Percentiles rank a stretch among this genome's conserved stretches.
These are phyloP conservation scores for Crematogaster levior DNA, from an alignment of 2,888 invertebrate species.

Conservation along the genomic window DNA sequence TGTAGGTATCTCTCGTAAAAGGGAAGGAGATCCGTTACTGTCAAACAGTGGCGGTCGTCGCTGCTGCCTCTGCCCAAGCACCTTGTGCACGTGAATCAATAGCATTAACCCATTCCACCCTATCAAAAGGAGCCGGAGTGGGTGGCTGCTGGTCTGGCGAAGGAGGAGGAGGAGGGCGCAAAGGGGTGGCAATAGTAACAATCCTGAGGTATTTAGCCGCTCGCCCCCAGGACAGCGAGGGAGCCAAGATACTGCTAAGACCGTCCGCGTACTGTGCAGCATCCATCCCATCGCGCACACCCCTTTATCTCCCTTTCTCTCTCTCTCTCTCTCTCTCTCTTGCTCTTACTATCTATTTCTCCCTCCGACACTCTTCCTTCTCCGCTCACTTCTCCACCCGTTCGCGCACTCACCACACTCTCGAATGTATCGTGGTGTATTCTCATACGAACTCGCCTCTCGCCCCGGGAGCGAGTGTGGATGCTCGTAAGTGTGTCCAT, in stretches of 20 bases:
- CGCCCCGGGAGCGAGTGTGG: constrained; percentile 63
- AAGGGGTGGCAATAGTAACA: constrained; percentile 84
- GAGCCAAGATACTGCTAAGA: constrained; percentile 85
- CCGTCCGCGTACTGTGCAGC: constrained; percentile 82
- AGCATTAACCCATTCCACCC: constrained; percentile 85
- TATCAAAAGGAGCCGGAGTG: constrained; percentile 81
- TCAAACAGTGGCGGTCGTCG: constrained; percentile 83
- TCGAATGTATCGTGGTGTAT: constrained; percentile 75
- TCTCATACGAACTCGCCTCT: constrained; percentile 70
- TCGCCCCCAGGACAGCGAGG: constrained; percentile 80
- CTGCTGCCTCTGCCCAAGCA: constrained; percentile 73
- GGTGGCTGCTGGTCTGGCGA: constrained; percentile 67
- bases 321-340: constrained; percentile 53
- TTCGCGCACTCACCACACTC: constrained; percentile 67
- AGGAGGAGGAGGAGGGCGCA: constrained; percentile 69
- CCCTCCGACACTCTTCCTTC: constrained; percentile 60
- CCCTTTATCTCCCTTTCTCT: constrained; percentile 72
- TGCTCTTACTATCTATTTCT: constrained; percentile 50
- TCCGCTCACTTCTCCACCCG: constrained; percentile 55
- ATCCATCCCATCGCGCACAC: constrained; percentile 81
- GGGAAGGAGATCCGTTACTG: constrained; percentile 83
- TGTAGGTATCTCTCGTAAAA: constrained; percentile 58
- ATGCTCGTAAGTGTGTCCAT: constrained; percentile 73
- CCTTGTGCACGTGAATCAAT: constrained; percentile 85
- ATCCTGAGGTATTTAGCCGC: constrained; percentile 86